Evolutionary conservation across 2,888 invertebrate species (phyloP).

Genomic region (Ischnus inquisitorius): DNA sequence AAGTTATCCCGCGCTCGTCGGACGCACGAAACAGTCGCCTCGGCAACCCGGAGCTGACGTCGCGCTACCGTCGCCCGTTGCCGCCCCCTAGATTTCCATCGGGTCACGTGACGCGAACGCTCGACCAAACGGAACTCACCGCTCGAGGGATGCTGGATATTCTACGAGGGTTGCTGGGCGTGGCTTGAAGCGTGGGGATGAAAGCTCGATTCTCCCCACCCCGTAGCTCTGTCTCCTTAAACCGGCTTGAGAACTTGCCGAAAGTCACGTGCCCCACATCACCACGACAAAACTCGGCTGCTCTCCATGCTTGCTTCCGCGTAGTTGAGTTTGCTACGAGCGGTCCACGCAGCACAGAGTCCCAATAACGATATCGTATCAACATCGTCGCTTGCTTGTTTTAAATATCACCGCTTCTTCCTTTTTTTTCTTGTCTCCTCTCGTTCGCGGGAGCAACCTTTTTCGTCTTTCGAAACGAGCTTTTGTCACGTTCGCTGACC

Average conservation of each 20-base stretch:
- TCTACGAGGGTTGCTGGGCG: conserved; percentile 89
- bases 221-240: conserved; percentile 22
- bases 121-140: conserved; percentile 77
- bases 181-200: conserved; percentile 88
- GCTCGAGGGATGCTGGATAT: conserved; percentile 87
- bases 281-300: conserved; percentile 66
- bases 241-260: conserved; percentile 81
- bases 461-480: conserved; percentile 13
- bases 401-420: background rate
- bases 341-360: conserved; percentile 52
- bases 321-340: conserved; percentile 69
- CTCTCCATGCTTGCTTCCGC: conserved; percentile 78
- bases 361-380: conserved; percentile 23
- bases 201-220: conserved; percentile 74
- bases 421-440: conserved; percentile 3
- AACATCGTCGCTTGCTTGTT: conserved; percentile 8
- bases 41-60: conserved; percentile 72
- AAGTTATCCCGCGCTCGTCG: conserved; percentile 81
- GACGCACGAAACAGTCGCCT: conserved; percentile 60
- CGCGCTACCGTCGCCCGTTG: conserved; percentile 69
- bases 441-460: conserved; percentile 10
- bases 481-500: conserved; percentile 46
- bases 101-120: conserved; percentile 77
- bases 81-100: conserved; percentile 72
- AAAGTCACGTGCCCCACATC: conserved; percentile 83